Evolutionary conservation across 1,140 invertebrate species (phyloP), one percentile per base, ranked within the genome.

Genomic region (Melipona quadrifasciata): DNA sequence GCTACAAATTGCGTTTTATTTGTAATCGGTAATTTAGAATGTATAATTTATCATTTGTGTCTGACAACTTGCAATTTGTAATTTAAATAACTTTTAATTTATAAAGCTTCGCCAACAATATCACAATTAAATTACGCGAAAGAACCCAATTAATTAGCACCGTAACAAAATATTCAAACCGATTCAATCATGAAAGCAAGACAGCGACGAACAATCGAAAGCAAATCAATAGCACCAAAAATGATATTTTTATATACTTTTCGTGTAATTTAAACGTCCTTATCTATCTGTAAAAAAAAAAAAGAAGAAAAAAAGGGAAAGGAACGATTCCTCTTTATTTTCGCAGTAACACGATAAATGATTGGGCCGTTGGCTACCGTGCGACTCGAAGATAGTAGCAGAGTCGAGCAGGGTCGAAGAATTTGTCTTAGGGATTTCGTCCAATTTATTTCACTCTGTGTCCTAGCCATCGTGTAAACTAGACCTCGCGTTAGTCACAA

Each of bases 351-450:
- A 73, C 81, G 72, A 80, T 76, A 84, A 89, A 87, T 86, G 86
- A 80, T 84, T 86, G 80, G 81, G 57, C 80, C 73, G 47, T 11
- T 55, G 67, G 55, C 74, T 65, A 76, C 21, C 64, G 64, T 68
- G 76, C 53, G 51, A 64, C 34, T 39, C 57, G 19, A 51, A 79
- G 75, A 84, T 71, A 84, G n/a, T n/a, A n/a, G 31, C 55, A 39
- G 39, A 21, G 21, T 64, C 71, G 24, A 87, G 31, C 55, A 39
- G 39, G 27, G 21, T 64, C 71, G 24, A 87, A 76, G 70, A 85
- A 89, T 87, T 87, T 87, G 80, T 87, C 76, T 83, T 70, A 80
- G 72, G 74, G 84, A 78, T 82, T 86, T 82, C 47, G 27, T 80
- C 71, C 80, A 80, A 82, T 79, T 80, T 80, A 77, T 87, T 85